Evolutionary conservation across 1,140 invertebrate genomes (phyloP).

Genomic region (Trichogramma pretiosum): DNA sequence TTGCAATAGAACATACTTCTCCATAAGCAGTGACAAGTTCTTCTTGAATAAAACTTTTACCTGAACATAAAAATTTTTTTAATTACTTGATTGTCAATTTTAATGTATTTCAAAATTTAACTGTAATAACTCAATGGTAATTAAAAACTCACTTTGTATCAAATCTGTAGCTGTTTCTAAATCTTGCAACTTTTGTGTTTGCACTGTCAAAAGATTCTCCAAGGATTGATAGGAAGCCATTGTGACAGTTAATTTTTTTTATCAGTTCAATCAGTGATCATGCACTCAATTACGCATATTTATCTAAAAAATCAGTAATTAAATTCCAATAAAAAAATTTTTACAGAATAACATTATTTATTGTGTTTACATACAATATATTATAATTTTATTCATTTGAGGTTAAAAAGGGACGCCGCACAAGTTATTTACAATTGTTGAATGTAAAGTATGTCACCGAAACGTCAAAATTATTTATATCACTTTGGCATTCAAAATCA

Average conservation of each 20-base stretch:
- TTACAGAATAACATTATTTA: too few relatives aligned
- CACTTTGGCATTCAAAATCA: too few relatives aligned
- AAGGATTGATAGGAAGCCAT: constrained; percentile 11
- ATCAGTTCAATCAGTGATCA: too few relatives aligned
- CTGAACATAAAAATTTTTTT: constrained; percentile 17
- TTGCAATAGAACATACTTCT: constrained; percentile 8
- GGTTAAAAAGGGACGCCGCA: too few relatives aligned
- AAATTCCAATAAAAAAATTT: too few relatives aligned
- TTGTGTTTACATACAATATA: too few relatives aligned
- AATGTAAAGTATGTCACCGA: too few relatives aligned
- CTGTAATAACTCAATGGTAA: not conserved
- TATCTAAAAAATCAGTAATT: too few relatives aligned
- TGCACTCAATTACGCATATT: too few relatives aligned
- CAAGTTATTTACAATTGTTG: too few relatives aligned
- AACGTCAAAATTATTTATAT: too few relatives aligned
- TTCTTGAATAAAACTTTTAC: constrained; percentile 20
- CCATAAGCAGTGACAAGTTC: constrained; percentile 13
- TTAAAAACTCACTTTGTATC: constrained; percentile 10
- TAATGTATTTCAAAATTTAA: not conserved
- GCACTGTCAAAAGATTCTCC: constrained; percentile 14
- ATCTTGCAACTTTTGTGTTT: constrained; percentile 15
- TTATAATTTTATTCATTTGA: too few relatives aligned
- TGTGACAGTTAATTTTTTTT: not conserved
- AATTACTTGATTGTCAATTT: not conserved
- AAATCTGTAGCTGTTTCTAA: constrained; percentile 16